Percentiles rank a stretch among this genome's conserved stretches.
These are phyloP conservation scores for Eristalinus aeneus DNA, from an alignment of 2,888 invertebrate genomes.

Conservation along the genomic window DNA sequence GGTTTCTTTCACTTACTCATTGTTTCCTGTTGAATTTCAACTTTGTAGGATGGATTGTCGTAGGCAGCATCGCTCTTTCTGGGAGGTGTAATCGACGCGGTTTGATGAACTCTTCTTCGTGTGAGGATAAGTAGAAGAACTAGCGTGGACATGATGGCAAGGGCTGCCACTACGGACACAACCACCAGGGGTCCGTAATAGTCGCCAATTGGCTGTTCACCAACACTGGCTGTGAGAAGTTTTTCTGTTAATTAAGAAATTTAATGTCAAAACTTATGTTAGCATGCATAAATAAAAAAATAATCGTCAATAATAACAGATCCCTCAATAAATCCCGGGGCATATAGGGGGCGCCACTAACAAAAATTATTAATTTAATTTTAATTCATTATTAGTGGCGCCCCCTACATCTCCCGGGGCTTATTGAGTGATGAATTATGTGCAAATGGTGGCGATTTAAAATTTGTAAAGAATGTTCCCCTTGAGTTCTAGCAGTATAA, in stretches of 20 bases:
- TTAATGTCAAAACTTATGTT: not conserved
- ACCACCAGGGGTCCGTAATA: conserved; percentile 95
- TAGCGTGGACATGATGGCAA: conserved; percentile 91
- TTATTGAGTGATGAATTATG: too few relatives aligned
- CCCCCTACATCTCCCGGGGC: too few relatives aligned
- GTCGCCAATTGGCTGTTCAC: conserved; percentile 82
- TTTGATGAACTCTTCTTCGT: conserved; percentile 86
- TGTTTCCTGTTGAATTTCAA: conserved; percentile 95
- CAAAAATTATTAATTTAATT: too few relatives aligned
- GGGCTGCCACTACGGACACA: conserved; percentile 92
- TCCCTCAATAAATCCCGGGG: too few relatives aligned
- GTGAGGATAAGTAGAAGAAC: conserved; percentile 90
- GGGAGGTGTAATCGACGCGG: conserved; percentile 90
- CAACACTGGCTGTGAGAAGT: conserved; percentile 80
- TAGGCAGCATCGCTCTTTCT: conserved; percentile 93
- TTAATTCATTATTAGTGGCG: too few relatives aligned
- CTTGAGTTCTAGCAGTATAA: too few relatives aligned
- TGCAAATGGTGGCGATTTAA: too few relatives aligned
- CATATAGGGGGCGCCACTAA: too few relatives aligned
- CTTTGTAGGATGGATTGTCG: conserved; percentile 96
- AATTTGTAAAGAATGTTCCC: too few relatives aligned
- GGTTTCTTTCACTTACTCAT: conserved; percentile 85
- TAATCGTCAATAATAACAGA: too few relatives aligned
- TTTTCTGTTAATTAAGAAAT: conserved; percentile 79
- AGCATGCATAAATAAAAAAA: not conserved